Evolutionary conservation across 2,113 vertebrate species (phyloP).

Genomic region (Taxidea taxus): DNA sequence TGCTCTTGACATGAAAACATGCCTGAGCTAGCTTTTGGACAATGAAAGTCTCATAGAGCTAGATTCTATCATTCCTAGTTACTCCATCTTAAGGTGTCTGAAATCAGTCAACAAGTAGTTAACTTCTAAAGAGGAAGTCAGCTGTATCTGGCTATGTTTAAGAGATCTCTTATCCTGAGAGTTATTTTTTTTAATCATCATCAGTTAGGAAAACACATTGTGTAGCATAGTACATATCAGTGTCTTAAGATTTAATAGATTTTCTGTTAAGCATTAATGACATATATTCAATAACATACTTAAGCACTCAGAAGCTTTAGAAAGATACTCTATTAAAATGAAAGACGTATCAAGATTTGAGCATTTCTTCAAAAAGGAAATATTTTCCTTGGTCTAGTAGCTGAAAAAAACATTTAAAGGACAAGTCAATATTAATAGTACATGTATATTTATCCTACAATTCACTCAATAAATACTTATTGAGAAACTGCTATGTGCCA

Average conservation of each 20-base stretch:
- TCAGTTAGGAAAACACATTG: background rate
- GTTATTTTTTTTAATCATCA: background rate
- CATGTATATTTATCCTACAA: background rate
- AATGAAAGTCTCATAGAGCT: background rate
- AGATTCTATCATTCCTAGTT: background rate
- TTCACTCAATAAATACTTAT: slow-evolving; percentile 12
- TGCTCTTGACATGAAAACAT: background rate
- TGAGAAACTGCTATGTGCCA: background rate
- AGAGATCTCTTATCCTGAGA: background rate
- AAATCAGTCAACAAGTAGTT: background rate
- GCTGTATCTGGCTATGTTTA: background rate
- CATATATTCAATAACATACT: background rate
- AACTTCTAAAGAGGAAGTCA: background rate
- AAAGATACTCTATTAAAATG: background rate
- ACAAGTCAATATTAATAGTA: background rate
- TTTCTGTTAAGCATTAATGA: background rate
- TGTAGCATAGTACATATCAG: background rate
- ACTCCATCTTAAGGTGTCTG: background rate
- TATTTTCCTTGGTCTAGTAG: background rate
- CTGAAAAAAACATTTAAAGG: background rate
- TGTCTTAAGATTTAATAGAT: background rate
- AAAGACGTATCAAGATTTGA: background rate
- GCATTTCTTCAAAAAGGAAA: background rate
- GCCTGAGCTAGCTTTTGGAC: background rate
- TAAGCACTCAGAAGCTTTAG: background rate